Evolutionary conservation across 1,140 invertebrate species (phyloP).

Genomic region (Drosophila setifemur): DNA sequence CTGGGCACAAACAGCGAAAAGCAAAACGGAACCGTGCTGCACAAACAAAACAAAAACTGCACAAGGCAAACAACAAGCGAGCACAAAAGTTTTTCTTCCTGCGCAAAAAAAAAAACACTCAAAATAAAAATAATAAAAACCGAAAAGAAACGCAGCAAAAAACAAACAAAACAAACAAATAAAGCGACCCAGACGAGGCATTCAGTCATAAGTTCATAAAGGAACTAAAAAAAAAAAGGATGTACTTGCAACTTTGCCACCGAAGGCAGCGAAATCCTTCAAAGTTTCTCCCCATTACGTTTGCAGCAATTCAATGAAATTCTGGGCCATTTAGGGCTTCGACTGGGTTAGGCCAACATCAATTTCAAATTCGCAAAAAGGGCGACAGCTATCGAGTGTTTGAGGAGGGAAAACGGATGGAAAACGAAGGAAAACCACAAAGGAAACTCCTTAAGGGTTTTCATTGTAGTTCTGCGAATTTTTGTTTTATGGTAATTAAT

Average conservation of each 20-base stretch:
- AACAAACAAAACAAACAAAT: conserved; percentile 55
- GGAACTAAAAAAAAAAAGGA: conserved; percentile 40
- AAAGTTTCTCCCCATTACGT: conserved; percentile 33
- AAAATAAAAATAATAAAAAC: conserved; percentile 1
- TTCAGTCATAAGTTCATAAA: conserved; percentile 42
- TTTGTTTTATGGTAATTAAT: conserved; percentile 8
- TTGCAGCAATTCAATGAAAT: conserved; percentile 34
- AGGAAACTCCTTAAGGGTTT: not conserved
- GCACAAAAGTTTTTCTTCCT: conserved; percentile 38
- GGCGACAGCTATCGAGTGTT: not conserved
- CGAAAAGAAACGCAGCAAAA: conserved; percentile 18
- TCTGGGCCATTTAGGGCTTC: conserved; percentile 31
- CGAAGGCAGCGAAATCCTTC: conserved; percentile 32
- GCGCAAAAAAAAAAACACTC: conserved; percentile 26
- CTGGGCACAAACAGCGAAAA: conserved; percentile 63
- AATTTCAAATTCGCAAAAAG: not conserved
- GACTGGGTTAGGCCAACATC: not conserved
- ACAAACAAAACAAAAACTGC: conserved; percentile 54
- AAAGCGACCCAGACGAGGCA: conserved; percentile 32
- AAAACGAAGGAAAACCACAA: not conserved
- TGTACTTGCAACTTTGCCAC: conserved; percentile 43
- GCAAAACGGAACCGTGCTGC: conserved; percentile 52
- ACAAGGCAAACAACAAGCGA: conserved; percentile 48
- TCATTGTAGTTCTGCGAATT: not conserved
- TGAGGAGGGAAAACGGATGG: not conserved